Conservation (phyloP, 2,113 vertebrate genomes). For the Taxidea taxus region DNA sequence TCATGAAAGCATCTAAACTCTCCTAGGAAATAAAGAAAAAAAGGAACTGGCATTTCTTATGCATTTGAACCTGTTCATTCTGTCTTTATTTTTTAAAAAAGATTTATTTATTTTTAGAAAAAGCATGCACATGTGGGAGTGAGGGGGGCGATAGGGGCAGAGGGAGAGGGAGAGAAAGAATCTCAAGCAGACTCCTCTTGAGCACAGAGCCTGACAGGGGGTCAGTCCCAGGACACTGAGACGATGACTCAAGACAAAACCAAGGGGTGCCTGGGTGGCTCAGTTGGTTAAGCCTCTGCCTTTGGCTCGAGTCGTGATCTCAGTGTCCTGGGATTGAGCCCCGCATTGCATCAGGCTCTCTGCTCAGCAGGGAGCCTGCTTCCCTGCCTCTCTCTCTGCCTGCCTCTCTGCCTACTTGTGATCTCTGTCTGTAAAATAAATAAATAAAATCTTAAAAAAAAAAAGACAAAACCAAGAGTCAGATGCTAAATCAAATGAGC, state of each 20-base stretch:
- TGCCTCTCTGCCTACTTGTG: no score
- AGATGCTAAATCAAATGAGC: background rate
- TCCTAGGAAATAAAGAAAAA: background rate
- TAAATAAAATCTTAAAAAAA: no score
- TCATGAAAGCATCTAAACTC: background rate
- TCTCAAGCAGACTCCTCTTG: background rate
- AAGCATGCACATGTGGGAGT: no score
- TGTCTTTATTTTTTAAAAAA: constrained; percentile 11
- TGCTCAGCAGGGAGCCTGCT: no score
- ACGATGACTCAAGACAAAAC: background rate
- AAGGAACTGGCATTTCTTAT: constrained; percentile 63
- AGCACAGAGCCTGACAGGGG: no score
- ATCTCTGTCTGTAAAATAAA: no score
- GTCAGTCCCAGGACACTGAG: background rate
- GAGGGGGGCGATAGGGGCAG: background rate
- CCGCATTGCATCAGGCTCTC: no score
- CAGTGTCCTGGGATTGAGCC: no score
- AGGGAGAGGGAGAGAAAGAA: background rate
- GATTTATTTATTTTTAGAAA: background rate
- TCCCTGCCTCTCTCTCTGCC: no score
- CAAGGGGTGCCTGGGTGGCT: no score
- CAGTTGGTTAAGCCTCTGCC: no score
- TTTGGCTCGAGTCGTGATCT: no score
- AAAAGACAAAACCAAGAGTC: background rate
- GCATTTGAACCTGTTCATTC: constrained; percentile 22